Evolutionary conservation across 2,888 invertebrate genomes (phyloP).

Genomic region (Acanthococcus lagerstroemiae): DNA sequence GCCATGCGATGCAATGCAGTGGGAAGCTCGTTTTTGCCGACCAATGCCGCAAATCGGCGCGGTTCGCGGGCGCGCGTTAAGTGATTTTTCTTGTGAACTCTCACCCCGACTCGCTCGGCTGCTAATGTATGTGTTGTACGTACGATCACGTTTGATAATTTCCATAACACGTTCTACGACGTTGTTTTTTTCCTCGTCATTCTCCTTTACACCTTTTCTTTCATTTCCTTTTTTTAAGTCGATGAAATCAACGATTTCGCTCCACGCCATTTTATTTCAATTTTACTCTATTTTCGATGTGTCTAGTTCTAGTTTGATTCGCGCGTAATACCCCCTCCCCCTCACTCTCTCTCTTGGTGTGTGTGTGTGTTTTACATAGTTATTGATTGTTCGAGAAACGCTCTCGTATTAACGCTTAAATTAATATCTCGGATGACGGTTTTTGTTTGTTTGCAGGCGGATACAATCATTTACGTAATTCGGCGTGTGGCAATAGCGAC

Average conservation of each 20-base stretch:
- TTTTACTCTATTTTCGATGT: too few relatives aligned
- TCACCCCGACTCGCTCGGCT: slow-evolving; percentile 8
- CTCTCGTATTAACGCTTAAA: not conserved
- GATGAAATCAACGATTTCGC: too few relatives aligned
- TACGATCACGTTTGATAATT: slow-evolving; percentile 1
- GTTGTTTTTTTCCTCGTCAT: too few relatives aligned
- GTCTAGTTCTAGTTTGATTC: too few relatives aligned
- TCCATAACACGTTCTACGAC: slow-evolving; percentile 2
- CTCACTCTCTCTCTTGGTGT: too few relatives aligned
- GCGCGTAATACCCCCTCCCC: too few relatives aligned
- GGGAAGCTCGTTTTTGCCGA: too few relatives aligned
- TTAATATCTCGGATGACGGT: not conserved
- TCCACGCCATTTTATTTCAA: too few relatives aligned
- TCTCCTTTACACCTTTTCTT: not conserved
- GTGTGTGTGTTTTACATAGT: too few relatives aligned
- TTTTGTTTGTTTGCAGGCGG: slow-evolving; percentile 43
- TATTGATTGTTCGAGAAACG: not conserved
- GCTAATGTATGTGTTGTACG: not conserved
- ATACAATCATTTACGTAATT: slow-evolving; percentile 49
- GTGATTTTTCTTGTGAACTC: slow-evolving; percentile 21
- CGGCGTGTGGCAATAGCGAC: slow-evolving; percentile 42
- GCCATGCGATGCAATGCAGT: too few relatives aligned
- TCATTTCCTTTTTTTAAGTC: slow-evolving; percentile 36
- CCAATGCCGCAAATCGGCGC: too few relatives aligned
- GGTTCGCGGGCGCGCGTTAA: too few relatives aligned